Evolutionary conservation across 2,888 invertebrate genomes (phyloP).

Genomic region (Drosophila atroscutellata): DNA sequence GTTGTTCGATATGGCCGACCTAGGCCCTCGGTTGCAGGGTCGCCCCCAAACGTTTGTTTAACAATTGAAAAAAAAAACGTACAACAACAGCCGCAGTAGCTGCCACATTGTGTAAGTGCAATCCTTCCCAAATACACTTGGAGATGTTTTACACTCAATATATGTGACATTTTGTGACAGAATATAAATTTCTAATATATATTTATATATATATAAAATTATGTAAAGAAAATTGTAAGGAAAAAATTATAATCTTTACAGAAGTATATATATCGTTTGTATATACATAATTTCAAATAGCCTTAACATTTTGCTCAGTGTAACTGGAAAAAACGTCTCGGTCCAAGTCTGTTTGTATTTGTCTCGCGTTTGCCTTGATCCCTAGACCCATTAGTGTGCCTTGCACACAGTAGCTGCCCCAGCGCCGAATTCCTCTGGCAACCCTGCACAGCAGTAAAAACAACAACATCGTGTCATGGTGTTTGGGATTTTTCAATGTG

Average conservation of each 20-base stretch:
- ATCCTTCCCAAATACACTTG: constrained; percentile 37
- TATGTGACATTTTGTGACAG: neutral
- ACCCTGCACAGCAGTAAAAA: constrained; percentile 30
- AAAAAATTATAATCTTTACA: neutral
- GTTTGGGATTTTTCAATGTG: constrained; percentile 80
- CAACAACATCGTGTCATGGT: constrained; percentile 65
- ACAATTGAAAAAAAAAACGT: constrained; percentile 70
- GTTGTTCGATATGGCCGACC: constrained; percentile 41
- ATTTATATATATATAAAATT: too few species aligned
- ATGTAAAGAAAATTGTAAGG: neutral
- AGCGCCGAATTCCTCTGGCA: constrained; percentile 41
- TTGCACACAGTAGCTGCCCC: constrained; percentile 43
- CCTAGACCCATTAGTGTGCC: constrained; percentile 78
- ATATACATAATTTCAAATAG: neutral
- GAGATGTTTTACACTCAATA: constrained; percentile 3
- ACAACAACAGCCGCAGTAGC: constrained; percentile 32
- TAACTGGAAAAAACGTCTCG: constrained; percentile 39
- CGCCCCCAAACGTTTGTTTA: constrained; percentile 68
- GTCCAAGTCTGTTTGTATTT: constrained; percentile 74
- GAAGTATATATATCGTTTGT: neutral
- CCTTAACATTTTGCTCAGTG: constrained; percentile 31
- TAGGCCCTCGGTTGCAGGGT: constrained; percentile 45
- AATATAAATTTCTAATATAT: neutral
- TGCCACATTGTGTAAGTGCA: constrained; percentile 45
- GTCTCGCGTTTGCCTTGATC: constrained; percentile 75